Evolutionary conservation across 2,888 invertebrate species (phyloP), one percentile per base, ranked within the genome.

Genomic region (Chymomyza fuscimana): DNA sequence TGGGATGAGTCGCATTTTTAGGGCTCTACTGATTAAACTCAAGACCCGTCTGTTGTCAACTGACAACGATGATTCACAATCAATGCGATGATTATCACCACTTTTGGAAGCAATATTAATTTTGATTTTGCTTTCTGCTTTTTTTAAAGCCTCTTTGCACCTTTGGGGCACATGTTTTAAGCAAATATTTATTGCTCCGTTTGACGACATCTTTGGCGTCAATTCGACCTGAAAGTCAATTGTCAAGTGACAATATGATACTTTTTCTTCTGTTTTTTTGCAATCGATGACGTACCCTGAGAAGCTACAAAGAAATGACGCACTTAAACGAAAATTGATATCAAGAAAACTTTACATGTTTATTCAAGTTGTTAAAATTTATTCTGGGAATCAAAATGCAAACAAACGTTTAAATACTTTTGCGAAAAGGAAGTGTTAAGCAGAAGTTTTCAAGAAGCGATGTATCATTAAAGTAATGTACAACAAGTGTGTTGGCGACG

Each of bases 181-280:
- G 9, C 58, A 25, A 60, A 60, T 58, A 60, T 60, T 60, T 60
- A 60, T 58, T 15, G 25, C 58, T 58, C 15, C 60, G 16, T 25
- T 46, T 46, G 40, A 46, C 40, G 40, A 46, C 40, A 46, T 46
- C 40, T 46, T 46, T 46, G 40, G 40, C 40, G 40, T 12, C 40
- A 46, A 46, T 46, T 46, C 40, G 40, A 46, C 40, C 40, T 46
- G 40, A 46, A 46, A 46, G 40, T 10, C 10, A 40, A 40, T 10
- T 40, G 40, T 10, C 5, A 40, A 40, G 4, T 40, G 40, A 40
- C 40, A 40, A 40, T 10, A 4, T 10, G 12, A 46, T 6, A 32
- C 32, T 32, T 32, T 32, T 32, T 32, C 9, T 32, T 7, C 7
- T 5, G 1, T 32, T 32, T 46, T 12, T 46, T 46, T 46, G 10